These are phyloP conservation scores for Drosophila phalerata DNA, from an alignment of 2,888 invertebrate genomes.

Conservation along the genomic window DNA sequence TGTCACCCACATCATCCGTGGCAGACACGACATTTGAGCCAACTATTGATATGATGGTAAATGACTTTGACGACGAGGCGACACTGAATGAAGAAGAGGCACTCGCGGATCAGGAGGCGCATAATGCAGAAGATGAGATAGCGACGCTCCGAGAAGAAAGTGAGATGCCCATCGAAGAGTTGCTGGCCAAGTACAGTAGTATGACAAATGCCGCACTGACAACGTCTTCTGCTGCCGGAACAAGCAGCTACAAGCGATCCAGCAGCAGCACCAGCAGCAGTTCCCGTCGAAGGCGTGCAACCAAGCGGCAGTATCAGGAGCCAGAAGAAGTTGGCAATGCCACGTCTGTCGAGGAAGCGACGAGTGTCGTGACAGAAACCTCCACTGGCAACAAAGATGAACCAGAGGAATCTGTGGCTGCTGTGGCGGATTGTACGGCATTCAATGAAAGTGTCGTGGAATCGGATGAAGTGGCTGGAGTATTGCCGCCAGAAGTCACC, in stretches of 20 bases:
- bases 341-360: neutral
- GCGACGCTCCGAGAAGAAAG: slow-evolving; percentile 95
- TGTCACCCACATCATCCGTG: slow-evolving; percentile 82
- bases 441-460: slow-evolving; percentile 16
- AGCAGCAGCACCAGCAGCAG: slow-evolving; percentile 18
- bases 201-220: slow-evolving; percentile 81
- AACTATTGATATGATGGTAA: slow-evolving; percentile 97
- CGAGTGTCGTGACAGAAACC: neutral
- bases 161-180: slow-evolving; percentile 97
- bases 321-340: slow-evolving; percentile 17
- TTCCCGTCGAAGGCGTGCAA: slow-evolving; percentile 51
- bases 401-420: neutral
- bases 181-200: slow-evolving; percentile 95
- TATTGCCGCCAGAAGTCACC: slow-evolving; percentile 27
- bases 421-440: neutral
- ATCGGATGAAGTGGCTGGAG: slow-evolving; percentile 11
- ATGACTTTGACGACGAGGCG: slow-evolving; percentile 98
- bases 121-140: slow-evolving; percentile 95
- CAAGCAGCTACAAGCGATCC: slow-evolving; percentile 43
- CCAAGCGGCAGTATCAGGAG: slow-evolving; percentile 44
- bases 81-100: slow-evolving; percentile 99
- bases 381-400: neutral
- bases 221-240: neutral
- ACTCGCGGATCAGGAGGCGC: slow-evolving; percentile 93
- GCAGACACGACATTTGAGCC: slow-evolving; percentile 92